A percentile compares a stretch with the other conserved stretches of the same genome.
These are phyloP conservation scores for Crotalus viridis DNA, from an alignment of 2,113 vertebrate genomes.

Conservation along the genomic window DNA sequence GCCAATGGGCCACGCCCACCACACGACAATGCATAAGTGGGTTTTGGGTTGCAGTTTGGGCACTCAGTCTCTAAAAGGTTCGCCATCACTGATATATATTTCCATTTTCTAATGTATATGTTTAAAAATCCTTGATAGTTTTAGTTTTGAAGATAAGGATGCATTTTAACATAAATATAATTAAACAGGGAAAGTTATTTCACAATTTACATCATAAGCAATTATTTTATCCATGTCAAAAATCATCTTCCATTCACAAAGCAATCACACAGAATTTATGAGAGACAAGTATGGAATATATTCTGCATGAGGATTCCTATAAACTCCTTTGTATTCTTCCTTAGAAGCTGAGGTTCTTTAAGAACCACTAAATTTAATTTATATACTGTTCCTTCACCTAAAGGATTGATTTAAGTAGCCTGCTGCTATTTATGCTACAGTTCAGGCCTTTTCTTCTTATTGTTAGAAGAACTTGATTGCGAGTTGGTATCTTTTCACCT, in stretches of 20 bases:
- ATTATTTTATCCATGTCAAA: conserved; percentile 8
- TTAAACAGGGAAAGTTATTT: neutral
- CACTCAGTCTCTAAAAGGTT: too few species aligned
- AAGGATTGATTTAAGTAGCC: neutral
- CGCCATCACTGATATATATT: neutral
- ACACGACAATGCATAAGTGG: too few species aligned
- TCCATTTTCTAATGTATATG: neutral
- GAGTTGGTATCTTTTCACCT: neutral
- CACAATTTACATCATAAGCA: neutral
- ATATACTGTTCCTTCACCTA: neutral
- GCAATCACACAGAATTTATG: neutral
- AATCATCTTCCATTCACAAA: neutral
- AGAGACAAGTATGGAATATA: neutral
- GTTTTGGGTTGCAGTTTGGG: too few species aligned
- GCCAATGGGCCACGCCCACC: too few species aligned
- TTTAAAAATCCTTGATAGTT: neutral
- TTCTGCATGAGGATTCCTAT: neutral
- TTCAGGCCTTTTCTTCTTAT: neutral
- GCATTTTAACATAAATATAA: neutral
- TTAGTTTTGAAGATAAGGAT: neutral
- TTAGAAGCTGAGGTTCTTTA: neutral
- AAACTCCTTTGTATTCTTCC: neutral
- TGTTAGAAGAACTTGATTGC: neutral
- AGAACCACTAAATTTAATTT: neutral
- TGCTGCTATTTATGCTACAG: neutral